phyloP scores from a whole-genome alignment of 2,888 invertebrate species.

The Ophioninae sp. region DNA sequence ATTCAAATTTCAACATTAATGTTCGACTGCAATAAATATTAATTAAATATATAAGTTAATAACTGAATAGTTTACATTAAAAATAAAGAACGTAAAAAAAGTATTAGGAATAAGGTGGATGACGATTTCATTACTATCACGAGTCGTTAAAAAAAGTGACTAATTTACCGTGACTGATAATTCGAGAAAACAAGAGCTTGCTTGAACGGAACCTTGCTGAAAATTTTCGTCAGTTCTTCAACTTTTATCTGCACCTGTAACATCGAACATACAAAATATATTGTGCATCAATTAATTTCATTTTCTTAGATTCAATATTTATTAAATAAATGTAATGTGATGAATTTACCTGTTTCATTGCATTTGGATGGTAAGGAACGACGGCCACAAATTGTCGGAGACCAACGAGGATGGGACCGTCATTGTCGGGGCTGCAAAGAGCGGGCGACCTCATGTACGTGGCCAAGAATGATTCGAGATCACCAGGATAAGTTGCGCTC shows the following conservation, averaged over 20 bases:
- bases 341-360: slow-evolving; percentile 85
- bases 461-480: slow-evolving; percentile 87
- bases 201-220: slow-evolving; percentile 89
- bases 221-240: slow-evolving; percentile 85
- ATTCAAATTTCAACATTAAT: too few relatives aligned
- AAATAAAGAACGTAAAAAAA: slow-evolving; percentile 1
- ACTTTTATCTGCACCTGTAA: slow-evolving; percentile 83
- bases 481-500: slow-evolving; percentile 95
- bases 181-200: slow-evolving; percentile 97
- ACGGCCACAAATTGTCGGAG: slow-evolving; percentile 89
- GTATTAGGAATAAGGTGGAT: neutral
- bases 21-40: too few relatives aligned
- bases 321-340: neutral
- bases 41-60: too few relatives aligned
- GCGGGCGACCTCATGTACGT: slow-evolving; percentile 91
- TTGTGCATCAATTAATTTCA: neutral
- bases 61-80: too few relatives aligned
- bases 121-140: neutral
- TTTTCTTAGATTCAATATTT: neutral
- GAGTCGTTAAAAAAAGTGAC: neutral
- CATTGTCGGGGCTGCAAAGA: slow-evolving; percentile 87
- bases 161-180: slow-evolving; percentile 86
- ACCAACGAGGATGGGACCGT: slow-evolving; percentile 88
- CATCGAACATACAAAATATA: slow-evolving; percentile 1
- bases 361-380: slow-evolving; percentile 85